Evolutionary conservation across 2,113 vertebrate genomes (phyloP).

Genomic region (Hiodon alosoides): DNA sequence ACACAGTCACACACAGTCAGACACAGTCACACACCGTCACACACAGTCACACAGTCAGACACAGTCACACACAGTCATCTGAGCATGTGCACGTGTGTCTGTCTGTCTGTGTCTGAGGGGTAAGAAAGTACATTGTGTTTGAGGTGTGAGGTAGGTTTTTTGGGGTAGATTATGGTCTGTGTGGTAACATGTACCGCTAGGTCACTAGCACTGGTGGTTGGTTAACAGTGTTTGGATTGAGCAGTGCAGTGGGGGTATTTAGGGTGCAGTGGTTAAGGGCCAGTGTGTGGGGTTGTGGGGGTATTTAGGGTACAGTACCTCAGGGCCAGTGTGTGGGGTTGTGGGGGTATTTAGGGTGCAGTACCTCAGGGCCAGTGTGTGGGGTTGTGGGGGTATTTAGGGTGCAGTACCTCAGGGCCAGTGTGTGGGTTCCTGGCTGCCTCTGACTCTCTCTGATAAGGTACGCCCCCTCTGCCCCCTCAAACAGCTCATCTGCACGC

Average conservation of each 20-base stretch:
- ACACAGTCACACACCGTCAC: too few species aligned
- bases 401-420: slow-evolving; percentile 83
- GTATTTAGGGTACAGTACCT: neutral
- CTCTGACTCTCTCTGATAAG: slow-evolving; percentile 95
- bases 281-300: neutral
- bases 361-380: neutral
- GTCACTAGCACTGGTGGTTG: too few species aligned
- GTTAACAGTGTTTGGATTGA: neutral
- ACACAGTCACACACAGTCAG: slow-evolving; percentile 17
- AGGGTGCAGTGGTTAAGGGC: neutral
- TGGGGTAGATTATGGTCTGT: too few species aligned
- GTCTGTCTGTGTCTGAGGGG: neutral
- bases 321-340: neutral
- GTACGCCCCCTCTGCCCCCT: slow-evolving; percentile 81
- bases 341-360: neutral
- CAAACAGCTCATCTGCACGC: slow-evolving; percentile 84
- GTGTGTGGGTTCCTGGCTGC: slow-evolving; percentile 89
- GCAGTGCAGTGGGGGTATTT: neutral
- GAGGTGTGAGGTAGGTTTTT: too few species aligned
- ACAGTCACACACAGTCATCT: too few species aligned
- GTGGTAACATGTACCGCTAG: too few species aligned
- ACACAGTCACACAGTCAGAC: too few species aligned
- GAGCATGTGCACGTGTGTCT: neutral
- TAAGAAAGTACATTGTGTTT: too few species aligned
- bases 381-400: neutral